Base-by-base conservation (phyloP, 2,888 invertebrate species). In the Dryocosmus kuriphilus region DNA sequence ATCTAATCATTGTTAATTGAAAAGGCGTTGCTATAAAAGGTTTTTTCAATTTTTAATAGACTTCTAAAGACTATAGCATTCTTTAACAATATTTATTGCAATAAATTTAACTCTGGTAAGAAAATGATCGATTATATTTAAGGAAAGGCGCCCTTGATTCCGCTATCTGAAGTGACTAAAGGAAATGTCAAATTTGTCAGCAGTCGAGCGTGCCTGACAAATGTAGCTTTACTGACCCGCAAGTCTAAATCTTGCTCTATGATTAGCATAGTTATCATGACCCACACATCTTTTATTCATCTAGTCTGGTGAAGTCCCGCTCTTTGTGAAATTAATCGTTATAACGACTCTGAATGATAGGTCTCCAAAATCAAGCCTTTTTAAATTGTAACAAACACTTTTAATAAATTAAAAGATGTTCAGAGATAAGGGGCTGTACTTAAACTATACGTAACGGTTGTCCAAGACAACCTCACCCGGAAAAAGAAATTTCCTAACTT, bases 201-300 rank as follows among this genome's bases (percentile, higher is more conserved):
- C 78, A 77, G 79, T 75, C 71, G 22, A 76, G 82, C 63, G 81
- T 83, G 84, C 77, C 86, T 86, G 86, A 86, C 80, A 81, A 85
- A 81, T 79, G 35, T 79, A 51, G 51, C 51, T 51, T 51, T n/a
- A 51, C 51, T 51, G n/a, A n/a, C n/a, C 51, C 9, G 3, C 51
- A 51, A 51, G n/a, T n/a, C 51, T 51, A 2, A 51, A 9, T 75
- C 79, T 80, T 77, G 77, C 74, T 57, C 27, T 62, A 16, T 79
- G 81, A 86, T 86, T 86, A 85, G 83, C 86, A 85, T 86, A 86
- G 78, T 81, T 85, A 86, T 86, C 82, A 79, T 65, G 76, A 62
- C 24, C 14, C 24, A 5, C 1, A 27, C 11, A 57, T 57, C 57
- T 62, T 62, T 30, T 63, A n/a, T 63, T 63, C 35, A 2, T 63